Conservation (phyloP, 2,888 invertebrate genomes). For the Chorisops tibialis region DNA sequence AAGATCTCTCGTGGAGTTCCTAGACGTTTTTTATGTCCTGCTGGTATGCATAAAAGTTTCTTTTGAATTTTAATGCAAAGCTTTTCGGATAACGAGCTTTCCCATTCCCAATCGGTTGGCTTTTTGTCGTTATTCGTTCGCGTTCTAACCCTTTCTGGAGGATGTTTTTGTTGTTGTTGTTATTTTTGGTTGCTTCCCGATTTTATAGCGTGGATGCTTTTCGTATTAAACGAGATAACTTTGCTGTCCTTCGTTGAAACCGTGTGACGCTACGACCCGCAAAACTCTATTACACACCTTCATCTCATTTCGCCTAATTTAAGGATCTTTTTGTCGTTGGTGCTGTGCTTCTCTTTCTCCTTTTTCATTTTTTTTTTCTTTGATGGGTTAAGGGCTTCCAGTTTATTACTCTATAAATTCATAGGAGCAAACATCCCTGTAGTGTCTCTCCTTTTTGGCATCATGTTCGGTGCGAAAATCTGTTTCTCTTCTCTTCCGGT, state of each 20-base stretch:
- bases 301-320: constrained; percentile 28
- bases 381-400: constrained; percentile 5
- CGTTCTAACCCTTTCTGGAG: too few species aligned
- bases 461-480: constrained; percentile 2
- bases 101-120: too few species aligned
- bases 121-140: too few species aligned
- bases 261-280: not conserved
- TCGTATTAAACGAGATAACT: too few species aligned
- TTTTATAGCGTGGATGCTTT: too few species aligned
- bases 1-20: too few species aligned
- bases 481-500: constrained; percentile 22
- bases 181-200: too few species aligned
- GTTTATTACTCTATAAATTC: constrained; percentile 28
- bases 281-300: constrained; percentile 5
- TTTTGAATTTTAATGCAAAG: not conserved
- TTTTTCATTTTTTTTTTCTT: too few species aligned
- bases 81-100: not conserved
- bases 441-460: constrained; percentile 26
- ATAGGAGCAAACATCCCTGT: constrained; percentile 21
- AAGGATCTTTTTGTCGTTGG: not conserved
- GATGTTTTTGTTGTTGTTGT: too few species aligned
- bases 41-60: not conserved
- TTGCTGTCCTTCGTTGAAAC: too few species aligned
- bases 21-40: not conserved
- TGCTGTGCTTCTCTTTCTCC: too few species aligned